Conservation (phyloP, 2,888 invertebrate species). For the Charanyca ferruginea region DNA sequence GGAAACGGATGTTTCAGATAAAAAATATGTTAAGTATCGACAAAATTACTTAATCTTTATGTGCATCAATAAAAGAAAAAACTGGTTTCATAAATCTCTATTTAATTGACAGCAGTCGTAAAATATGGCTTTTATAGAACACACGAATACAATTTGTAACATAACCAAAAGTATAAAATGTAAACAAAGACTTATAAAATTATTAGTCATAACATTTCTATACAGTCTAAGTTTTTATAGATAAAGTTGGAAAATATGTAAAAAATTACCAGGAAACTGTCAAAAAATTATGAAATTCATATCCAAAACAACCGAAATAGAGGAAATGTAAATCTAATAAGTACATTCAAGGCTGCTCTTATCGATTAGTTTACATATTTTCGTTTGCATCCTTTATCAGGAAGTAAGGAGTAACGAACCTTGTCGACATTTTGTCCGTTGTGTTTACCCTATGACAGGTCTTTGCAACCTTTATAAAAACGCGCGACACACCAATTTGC, state of each 20-base stretch:
- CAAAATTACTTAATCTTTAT: constrained; percentile 20
- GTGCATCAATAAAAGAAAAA: constrained; percentile 39
- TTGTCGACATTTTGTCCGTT: constrained; percentile 68
- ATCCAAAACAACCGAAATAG: constrained; percentile 52
- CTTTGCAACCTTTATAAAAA: constrained; percentile 81
- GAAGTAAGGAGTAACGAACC: constrained; percentile 84
- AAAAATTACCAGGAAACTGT: constrained; percentile 18
- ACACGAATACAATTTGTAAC: constrained; percentile 6
- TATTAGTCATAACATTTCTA: too few species aligned
- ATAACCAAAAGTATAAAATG: constrained; percentile 14
- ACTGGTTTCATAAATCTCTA: constrained; percentile 44
- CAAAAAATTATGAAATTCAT: constrained; percentile 42
- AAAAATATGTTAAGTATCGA: constrained; percentile 7
- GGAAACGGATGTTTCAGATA: constrained; percentile 53
- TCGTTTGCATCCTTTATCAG: constrained; percentile 83
- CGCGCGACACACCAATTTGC: constrained; percentile 65
- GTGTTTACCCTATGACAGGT: constrained; percentile 82
- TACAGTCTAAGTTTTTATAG: not conserved
- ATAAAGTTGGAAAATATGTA: constrained; percentile 15
- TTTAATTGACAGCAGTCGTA: constrained; percentile 27
- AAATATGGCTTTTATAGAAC: constrained; percentile 15
- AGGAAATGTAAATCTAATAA: constrained; percentile 69
- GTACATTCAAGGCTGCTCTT: constrained; percentile 76
- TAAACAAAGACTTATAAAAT: constrained; percentile 22
- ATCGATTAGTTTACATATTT: constrained; percentile 83